These are phyloP conservation scores for Electrona antarctica DNA, from an alignment of 2,113 vertebrate genomes.

Conservation along the genomic window DNA sequence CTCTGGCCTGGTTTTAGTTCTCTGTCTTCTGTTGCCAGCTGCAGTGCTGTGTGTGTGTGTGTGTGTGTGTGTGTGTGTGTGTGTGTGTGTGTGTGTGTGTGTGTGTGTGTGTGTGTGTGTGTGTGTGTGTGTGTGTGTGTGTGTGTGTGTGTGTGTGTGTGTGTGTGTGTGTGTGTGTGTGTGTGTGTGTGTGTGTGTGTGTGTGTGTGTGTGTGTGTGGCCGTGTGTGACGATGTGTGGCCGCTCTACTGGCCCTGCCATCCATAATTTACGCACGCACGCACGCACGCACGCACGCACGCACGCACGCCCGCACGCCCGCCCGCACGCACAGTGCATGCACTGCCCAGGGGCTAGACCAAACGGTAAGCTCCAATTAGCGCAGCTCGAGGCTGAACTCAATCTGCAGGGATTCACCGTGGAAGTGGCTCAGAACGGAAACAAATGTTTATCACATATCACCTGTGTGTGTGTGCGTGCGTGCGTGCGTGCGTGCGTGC, in stretches of 20 bases:
- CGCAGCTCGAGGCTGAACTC: constrained; percentile 77
- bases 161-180: background rate
- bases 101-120: constrained; percentile 43
- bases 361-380: constrained; percentile 82
- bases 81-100: constrained; percentile 43
- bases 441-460: constrained; percentile 66
- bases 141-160: background rate
- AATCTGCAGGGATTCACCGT: constrained; percentile 71
- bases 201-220: background rate
- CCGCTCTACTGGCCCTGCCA: constrained; percentile 52
- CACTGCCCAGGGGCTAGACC: constrained; percentile 75
- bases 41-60: background rate
- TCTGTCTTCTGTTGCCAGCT: too few species aligned
- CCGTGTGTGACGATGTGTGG: constrained; percentile 50
- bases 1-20: too few species aligned
- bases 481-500: constrained; percentile 2
- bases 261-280: constrained; percentile 68
- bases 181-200: background rate
- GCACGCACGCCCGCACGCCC: constrained; percentile 22
- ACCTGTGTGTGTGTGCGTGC: constrained; percentile 20
- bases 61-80: background rate
- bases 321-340: constrained; percentile 39
- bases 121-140: constrained; percentile 43
- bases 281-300: background rate
- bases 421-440: constrained; percentile 69